Base-by-base conservation (phyloP, 2,888 invertebrate species). In the Parthenolecanium corni region DNA sequence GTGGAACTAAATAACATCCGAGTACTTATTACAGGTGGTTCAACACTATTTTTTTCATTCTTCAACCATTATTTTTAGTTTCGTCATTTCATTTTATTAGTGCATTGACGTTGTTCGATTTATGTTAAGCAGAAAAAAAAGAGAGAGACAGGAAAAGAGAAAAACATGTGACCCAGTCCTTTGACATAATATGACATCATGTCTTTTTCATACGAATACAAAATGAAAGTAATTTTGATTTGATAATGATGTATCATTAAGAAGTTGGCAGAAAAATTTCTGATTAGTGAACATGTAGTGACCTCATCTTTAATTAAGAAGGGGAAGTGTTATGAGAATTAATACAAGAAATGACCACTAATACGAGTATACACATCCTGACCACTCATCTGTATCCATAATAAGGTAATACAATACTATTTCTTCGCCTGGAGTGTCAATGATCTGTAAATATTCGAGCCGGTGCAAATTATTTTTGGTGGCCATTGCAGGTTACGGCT, bases 281-380 rank as follows among this genome's bases (percentile, higher is more conserved):
- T 31, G 4, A 31, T 31, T 9, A 9, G 4, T 9, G 31, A 31
- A 31, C 31, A 31, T 6, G 31, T 31, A 6, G 31, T 31, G 31
- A 31, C 31, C 31, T 9, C 9, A 31, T n/a, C n/a, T 31, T 31
- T 6, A 31, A 31, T 9, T 4, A 31, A 31, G 9, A 31, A 31
- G 9, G 9, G 9, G 9, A 31, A 31, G n/a, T n/a, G n/a, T n/a
- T 25, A 57, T 25, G 18, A 49, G 6, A 18, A 14, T 36, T 20
- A 47, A 47, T 58, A 52, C 38, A 58, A 46, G 58, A 58, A 58
- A 58, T 58, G 58, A 58, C 58, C 58, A 49, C 58, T 49, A 58
- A 24, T 47, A n/a, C n/a, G n/a, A n/a, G n/a, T n/a, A 58, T 31
- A 58, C 36, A 58, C 58, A 58, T 58, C 58, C 47, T 58, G 58